Evolutionary conservation across 2,113 vertebrate genomes (phyloP).

Genomic region (Drymodes brunneopygia): DNA sequence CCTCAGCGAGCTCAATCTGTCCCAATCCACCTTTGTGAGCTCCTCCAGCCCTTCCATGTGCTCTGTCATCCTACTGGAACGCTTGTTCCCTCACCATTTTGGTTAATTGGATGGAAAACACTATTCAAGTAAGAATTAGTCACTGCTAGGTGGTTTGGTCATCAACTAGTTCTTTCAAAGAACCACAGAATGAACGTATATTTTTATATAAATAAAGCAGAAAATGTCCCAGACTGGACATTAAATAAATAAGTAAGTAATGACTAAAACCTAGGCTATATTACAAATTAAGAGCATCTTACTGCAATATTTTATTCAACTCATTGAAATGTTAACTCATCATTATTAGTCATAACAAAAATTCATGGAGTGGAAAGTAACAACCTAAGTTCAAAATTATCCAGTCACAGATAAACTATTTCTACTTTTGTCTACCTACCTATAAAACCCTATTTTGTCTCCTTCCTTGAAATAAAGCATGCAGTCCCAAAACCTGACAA

Average conservation of each 20-base stretch:
- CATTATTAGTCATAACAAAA: not conserved
- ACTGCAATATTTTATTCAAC: not conserved
- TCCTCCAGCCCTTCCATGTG: not conserved
- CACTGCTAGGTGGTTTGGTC: not conserved
- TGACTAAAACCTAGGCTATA: not conserved
- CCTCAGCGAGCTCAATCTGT: not conserved
- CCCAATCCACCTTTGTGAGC: not conserved
- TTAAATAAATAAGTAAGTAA: not conserved
- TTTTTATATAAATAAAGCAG: not conserved
- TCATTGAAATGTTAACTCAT: not conserved
- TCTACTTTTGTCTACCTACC: not conserved
- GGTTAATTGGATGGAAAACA: not conserved
- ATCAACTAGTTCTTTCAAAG: not conserved
- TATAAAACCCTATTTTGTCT: not conserved
- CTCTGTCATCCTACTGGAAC: not conserved
- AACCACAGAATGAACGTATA: not conserved
- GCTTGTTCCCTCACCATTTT: not conserved
- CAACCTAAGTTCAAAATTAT: not conserved
- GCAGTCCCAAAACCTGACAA: not conserved
- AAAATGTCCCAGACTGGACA: not conserved
- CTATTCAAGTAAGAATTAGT: not conserved
- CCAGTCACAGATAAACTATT: not conserved
- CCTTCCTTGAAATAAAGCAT: not conserved
- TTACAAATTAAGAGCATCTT: not conserved
- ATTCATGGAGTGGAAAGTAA: not conserved